These are phyloP conservation scores for Nesoenas mayeri DNA, from an alignment of 2,113 vertebrate species.

Conservation along the genomic window DNA sequence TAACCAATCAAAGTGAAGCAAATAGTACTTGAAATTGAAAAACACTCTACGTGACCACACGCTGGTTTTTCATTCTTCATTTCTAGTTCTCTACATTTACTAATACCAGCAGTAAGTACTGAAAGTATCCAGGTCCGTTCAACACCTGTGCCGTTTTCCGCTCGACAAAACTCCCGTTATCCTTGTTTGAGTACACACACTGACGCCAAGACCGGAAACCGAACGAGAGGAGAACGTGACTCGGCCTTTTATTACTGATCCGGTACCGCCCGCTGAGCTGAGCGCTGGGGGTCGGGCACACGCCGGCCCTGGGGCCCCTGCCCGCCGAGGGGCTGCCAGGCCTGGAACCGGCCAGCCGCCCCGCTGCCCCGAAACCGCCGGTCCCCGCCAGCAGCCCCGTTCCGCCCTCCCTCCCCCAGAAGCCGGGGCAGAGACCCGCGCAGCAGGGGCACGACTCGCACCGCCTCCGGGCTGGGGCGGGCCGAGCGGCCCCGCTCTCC, in stretches of 20 bases:
- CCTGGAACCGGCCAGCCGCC: background rate
- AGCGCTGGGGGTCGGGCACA: background rate
- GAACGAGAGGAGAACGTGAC: fast-evolving
- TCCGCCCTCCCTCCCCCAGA: too few relatives aligned
- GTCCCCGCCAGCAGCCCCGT: background rate
- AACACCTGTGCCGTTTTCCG: background rate
- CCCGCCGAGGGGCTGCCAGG: background rate
- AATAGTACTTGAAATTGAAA: fast-evolving
- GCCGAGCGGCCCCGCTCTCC: background rate
- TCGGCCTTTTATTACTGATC: background rate
- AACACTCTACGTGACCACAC: fast-evolving
- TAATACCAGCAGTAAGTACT: fast-evolving
- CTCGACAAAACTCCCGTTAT: fast-evolving
- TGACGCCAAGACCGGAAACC: fast-evolving
- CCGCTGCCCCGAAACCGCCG: background rate
- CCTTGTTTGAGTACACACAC: fast-evolving
- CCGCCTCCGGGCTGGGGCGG: background rate
- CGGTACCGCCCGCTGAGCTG: fast-evolving
- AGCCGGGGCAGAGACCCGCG: background rate
- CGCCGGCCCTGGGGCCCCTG: background rate
- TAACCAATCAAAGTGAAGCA: background rate
- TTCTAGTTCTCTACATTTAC: background rate
- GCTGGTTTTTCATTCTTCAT: background rate
- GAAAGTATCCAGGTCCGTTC: background rate
- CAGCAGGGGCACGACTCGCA: too few relatives aligned